phyloP scores from a whole-genome alignment of 1,140 invertebrate species.

The Bemisia tabaci region DNA sequence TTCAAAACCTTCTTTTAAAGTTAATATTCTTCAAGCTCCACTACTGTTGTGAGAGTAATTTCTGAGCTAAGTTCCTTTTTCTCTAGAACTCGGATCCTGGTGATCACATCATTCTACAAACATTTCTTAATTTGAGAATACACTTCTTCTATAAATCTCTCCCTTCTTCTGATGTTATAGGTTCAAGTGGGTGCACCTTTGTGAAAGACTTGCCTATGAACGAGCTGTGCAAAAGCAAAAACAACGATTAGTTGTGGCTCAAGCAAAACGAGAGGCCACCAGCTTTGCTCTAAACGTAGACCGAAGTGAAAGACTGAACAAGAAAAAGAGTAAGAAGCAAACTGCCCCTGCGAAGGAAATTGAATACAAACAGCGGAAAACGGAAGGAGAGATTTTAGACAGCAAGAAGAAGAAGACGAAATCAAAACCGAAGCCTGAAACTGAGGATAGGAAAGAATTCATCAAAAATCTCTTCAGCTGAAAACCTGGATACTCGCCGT shows the following conservation, averaged over 20 bases:
- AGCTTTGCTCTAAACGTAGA: slow-evolving; percentile 23
- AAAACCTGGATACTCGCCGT: no score
- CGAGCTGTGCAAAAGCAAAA: slow-evolving; percentile 74
- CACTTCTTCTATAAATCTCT: no score
- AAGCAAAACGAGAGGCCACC: slow-evolving; percentile 71
- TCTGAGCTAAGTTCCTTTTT: no score
- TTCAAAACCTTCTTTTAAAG: no score
- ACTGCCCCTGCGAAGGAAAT: neutral
- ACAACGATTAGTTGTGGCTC: slow-evolving; percentile 71
- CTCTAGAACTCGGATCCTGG: no score
- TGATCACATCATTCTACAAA: no score
- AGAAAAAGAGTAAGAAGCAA: slow-evolving; percentile 9
- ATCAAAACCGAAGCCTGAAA: neutral
- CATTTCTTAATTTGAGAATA: no score
- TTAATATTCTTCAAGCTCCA: no score
- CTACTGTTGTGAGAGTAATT: no score
- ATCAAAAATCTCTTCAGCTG: neutral
- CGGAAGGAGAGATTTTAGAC: neutral
- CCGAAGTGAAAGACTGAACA: slow-evolving; percentile 18
- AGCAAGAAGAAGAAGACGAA: neutral
- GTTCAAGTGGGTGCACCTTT: slow-evolving; percentile 92
- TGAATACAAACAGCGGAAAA: neutral
- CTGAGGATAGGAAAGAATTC: neutral
- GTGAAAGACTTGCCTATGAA: slow-evolving; percentile 84
- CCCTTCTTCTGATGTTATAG: no score